These are phyloP conservation scores for Acyrthosiphon pisum DNA, from an alignment of 1,140 invertebrate genomes.

Conservation along the genomic window DNA sequence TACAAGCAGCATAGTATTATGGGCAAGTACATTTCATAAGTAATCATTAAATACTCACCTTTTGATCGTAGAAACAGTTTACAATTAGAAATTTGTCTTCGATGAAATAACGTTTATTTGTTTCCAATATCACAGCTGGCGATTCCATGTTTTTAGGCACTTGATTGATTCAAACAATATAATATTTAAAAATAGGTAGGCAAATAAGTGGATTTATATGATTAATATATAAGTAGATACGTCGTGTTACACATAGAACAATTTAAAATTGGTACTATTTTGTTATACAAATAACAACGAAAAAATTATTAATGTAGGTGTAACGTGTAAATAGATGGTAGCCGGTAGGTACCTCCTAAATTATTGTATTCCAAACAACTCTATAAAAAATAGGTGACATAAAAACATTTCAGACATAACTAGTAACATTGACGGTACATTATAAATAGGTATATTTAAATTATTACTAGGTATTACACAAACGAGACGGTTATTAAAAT, in stretches of 20 bases:
- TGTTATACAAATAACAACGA: background rate
- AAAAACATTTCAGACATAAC: background rate
- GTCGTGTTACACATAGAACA: background rate
- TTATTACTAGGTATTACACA: background rate
- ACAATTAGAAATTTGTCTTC: slow-evolving; percentile 49
- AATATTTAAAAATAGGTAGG: background rate
- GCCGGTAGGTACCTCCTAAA: background rate
- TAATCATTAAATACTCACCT: background rate
- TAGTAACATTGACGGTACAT: background rate
- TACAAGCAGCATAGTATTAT: background rate
- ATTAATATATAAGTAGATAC: background rate
- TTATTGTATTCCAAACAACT: background rate
- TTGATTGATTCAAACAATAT: background rate
- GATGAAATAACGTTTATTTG: slow-evolving; percentile 43
- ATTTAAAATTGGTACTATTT: background rate
- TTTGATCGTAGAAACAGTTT: slow-evolving; percentile 26
- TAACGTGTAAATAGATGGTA: background rate
- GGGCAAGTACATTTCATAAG: background rate
- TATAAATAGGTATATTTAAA: background rate
- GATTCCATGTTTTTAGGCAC: slow-evolving; percentile 25
- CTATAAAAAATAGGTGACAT: background rate
- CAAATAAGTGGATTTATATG: background rate
- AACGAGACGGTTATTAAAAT: background rate
- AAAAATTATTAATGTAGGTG: background rate
- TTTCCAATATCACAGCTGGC: slow-evolving; percentile 3